Evolutionary conservation across 2,888 invertebrate genomes (phyloP), one percentile per base, ranked within the genome.

Genomic region (Oligia strigilis): DNA sequence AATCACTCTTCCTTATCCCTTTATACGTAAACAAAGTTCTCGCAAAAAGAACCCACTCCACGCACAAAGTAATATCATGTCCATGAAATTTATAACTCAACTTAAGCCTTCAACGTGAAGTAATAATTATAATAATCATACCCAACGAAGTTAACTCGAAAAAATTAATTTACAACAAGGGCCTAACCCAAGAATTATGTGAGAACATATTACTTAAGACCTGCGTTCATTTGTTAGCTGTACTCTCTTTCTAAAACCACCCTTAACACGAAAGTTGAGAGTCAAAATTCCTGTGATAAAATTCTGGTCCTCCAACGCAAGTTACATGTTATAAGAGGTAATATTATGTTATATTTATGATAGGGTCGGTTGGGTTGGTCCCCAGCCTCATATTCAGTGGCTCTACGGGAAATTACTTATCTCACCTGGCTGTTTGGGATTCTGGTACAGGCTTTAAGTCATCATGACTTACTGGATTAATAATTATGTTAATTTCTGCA

Each of bases 331-430:
- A 85, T 78, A 88, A 64, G 82, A 78, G 86, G 88, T 81, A 89
- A 91, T 90, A 91, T 90, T 87, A 82, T 88, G 90, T 91, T 91
- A 91, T 94, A 93, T 94, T 94, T 94, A 94, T 92, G 91, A 89
- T 88, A 85, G 89, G 92, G 90, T 89, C 87, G 80, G 88, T 77
- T 85, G 88, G 90, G 91, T 88, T 89, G 88, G 92, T 93, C 94
- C 93, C 94, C 77, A 82, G 90, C 80, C 92, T 91, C 93, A 91
- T 92, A 94, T 93, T 92, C 89, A 89, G 92, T 91, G 92, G 93
- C 90, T 92, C 91, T 84, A 91, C 85, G 90, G 89, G 90, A 93
- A 93, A 94, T 94, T 93, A 93, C 93, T 85, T 87, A 93, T 91
- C 93, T 90, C 89, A 92, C 93, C 92, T 91, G 90, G 87, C 19